Evolutionary conservation across 2,113 vertebrate species (phyloP), one percentile per base, ranked within the genome.

Genomic region (Pelobates fuscus): DNA sequence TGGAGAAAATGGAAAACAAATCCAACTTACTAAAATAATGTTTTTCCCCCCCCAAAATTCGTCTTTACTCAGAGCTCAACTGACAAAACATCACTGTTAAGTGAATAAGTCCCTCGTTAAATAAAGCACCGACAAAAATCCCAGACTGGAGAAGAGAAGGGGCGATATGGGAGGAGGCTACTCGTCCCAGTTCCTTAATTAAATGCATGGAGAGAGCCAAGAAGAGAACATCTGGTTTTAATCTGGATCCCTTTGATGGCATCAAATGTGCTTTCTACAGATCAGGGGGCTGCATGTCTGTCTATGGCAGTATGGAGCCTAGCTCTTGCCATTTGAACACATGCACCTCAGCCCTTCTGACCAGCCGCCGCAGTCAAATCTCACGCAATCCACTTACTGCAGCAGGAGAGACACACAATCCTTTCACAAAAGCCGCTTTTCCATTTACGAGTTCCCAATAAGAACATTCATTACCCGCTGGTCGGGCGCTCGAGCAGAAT

Each of bases 221-320:
- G 88, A 83, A 86, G 86, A 86, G 83, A 89, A 96, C 96, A 98
- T 98, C 95, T 98, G 96, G 93, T 95, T 97, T 94, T 94, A 96
- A 96, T 98, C 92, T 87, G 82, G 84, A 85, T 89, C 83, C 88
- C 96, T 98, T 98, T 98, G 96, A 98, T 96, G 96, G 95, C 96
- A 96, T 96, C 95, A 96, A 96, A 94, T 96, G 95, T 94, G 94
- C 93, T 95, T 95, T 94, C 92, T 91, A 92, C 93, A 93, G 95
- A 95, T 93, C 75, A 85, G 89, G 88, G 84, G 91, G 89, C 95
- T 91, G 92, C 90, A 84, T 91, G 91, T 93, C 92, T 91, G 87
- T 86, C 88, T 69, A 57, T 84, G 94, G 89, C 89, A n/a, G n/a
- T n/a, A n/a, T n/a, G n/a, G n/a, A n/a, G n/a, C 86, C 86, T 81